Base-by-base conservation (phyloP, 2,888 invertebrate genomes). In the Folsomia manolachei region DNA sequence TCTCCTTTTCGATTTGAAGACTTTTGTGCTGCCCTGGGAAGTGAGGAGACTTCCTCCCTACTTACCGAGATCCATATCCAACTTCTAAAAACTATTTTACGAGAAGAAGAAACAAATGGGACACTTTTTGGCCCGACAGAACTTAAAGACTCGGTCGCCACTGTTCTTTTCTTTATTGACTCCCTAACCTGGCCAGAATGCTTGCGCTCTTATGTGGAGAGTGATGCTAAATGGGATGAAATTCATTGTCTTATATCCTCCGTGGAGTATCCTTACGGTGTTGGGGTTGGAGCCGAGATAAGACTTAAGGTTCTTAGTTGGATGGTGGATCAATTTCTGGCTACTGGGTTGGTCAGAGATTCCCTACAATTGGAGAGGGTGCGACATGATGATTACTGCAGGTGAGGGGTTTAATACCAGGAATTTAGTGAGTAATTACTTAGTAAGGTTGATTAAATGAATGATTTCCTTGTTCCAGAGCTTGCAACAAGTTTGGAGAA, bases 101-200 rank as follows among this genome's bases (percentile, higher is more conserved):
- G 96, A 64, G 96, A 97, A 85, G 97, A 97, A 85, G 97, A 97
- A 84, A 90, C 92, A 14, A 95, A 95, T 84, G 94, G 94, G 82
- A 96, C 95, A 1, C 93, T 94, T 84, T 98, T 96, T 86, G 97
- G 97, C 63, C 96, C 97, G 9, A 85, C 95, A 74, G 99, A 99
- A 86, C 93, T 95, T 83, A 97, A 97, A 86, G 97, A 98, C 85
- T 95, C 96, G 84, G 91, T 97, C 26, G 97, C 98, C 84, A 91
- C 97, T 77, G 90, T 93, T 80, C 87, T 97, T 70, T 97, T 92
- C 86, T 89, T 97, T 82, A 89, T 97, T 82, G 99, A 99, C 86
- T 88, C 92, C 70, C 90, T 98, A 86, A 97, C 97, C 66, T 99
- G 98, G 94, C 95, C 97, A 60, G 97, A 98, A 86, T 90, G 94